Evolutionary conservation across 1,140 invertebrate species (phyloP).

Genomic region (Drosophila leontia): DNA sequence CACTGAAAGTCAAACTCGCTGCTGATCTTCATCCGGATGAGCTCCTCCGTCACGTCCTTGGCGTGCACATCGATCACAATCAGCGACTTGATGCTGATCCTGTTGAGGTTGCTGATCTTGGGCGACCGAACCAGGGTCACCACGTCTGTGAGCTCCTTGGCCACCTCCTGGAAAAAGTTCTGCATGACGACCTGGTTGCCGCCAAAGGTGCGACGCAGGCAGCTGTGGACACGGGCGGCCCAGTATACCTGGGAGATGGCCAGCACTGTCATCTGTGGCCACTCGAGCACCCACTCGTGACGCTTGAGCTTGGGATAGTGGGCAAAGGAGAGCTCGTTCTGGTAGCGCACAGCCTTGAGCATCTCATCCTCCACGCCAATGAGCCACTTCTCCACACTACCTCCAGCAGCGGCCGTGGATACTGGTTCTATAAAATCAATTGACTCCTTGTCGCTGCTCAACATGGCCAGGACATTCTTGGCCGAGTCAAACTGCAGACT

Average conservation of each 20-base stretch:
- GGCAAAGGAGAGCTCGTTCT: conserved; percentile 90
- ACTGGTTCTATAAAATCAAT: conserved; percentile 90
- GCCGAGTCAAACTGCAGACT: conserved; percentile 90
- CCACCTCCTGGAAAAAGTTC: conserved; percentile 86
- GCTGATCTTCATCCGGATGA: conserved; percentile 89
- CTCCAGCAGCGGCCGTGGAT: conserved; percentile 91
- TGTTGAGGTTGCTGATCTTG: conserved; percentile 87
- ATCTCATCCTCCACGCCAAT: conserved; percentile 94
- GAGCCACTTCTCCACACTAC: conserved; percentile 97
- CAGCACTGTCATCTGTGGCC: conserved; percentile 96
- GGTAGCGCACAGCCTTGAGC: conserved; percentile 90
- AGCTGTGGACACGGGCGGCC: conserved; percentile 92
- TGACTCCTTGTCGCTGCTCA: conserved; percentile 93
- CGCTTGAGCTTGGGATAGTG: conserved; percentile 89
- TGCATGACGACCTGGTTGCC: conserved; percentile 86
- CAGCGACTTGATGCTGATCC: conserved; percentile 93
- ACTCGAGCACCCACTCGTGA: conserved; percentile 91
- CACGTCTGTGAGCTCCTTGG: conserved; percentile 88
- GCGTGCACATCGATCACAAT: conserved; percentile 97
- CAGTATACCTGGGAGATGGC: conserved; percentile 95
- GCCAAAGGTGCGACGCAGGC: conserved; percentile 86
- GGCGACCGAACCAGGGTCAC: conserved; percentile 87
- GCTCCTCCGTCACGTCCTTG: conserved; percentile 92
- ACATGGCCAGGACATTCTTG: conserved; percentile 94
- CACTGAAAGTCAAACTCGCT: conserved; percentile 95